phyloP scores from a whole-genome alignment of 2,888 invertebrate genomes.

The Ephialtes manifestator region DNA sequence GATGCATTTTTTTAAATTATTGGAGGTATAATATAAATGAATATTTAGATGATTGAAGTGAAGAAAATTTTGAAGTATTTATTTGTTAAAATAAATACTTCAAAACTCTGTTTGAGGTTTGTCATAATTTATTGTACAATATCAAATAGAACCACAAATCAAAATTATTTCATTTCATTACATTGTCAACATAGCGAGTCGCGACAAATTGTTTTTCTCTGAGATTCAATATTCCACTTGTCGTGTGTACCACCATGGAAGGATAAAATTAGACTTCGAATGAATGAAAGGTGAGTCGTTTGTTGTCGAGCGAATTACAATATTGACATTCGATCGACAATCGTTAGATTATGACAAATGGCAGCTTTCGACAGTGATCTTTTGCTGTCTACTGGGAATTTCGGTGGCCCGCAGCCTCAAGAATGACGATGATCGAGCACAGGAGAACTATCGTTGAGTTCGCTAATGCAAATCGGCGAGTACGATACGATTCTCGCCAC shows the following conservation, averaged over 20 bases:
- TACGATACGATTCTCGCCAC: constrained; percentile 31
- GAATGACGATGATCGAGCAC: constrained; percentile 52
- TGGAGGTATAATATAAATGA: no score
- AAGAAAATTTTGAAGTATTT: no score
- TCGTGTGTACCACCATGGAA: background rate
- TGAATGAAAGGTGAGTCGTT: background rate
- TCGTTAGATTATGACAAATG: constrained; percentile 53
- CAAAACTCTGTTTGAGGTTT: no score
- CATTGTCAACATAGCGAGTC: background rate
- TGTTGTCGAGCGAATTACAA: constrained; percentile 36
- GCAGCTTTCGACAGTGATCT: constrained; percentile 19
- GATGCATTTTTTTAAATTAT: no score
- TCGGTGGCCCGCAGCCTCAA: background rate
- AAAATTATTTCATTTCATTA: background rate
- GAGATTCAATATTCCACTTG: background rate
- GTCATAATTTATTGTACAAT: background rate
- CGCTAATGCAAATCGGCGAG: constrained; percentile 34
- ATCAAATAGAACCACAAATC: background rate
- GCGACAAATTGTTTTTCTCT: constrained; percentile 25
- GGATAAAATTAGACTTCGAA: background rate
- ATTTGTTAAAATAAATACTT: no score
- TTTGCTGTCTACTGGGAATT: background rate
- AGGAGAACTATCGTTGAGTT: constrained; percentile 1
- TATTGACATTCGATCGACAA: constrained; percentile 44
- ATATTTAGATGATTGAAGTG: no score